Conservation (phyloP, 2,888 invertebrate genomes). For the Geophilus truncorum region DNA sequence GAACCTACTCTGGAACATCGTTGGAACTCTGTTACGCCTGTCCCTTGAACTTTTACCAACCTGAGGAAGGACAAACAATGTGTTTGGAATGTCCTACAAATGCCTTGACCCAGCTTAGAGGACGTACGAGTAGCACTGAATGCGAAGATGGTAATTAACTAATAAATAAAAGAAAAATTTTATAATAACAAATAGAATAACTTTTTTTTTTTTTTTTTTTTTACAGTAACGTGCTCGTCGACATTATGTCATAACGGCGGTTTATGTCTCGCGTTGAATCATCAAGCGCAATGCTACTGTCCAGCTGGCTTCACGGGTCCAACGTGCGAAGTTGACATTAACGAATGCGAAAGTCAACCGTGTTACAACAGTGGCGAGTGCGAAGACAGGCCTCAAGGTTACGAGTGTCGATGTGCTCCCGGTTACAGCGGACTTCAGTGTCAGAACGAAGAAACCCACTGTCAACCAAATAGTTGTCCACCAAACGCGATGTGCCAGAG, state of each 20-base stretch:
- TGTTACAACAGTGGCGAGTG: constrained; percentile 91
- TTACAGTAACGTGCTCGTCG: constrained; percentile 71
- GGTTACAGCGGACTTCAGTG: constrained; percentile 88
- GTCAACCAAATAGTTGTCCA: constrained; percentile 82
- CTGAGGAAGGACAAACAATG: constrained; percentile 71
- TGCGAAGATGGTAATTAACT: constrained; percentile 67
- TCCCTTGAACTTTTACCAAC: constrained; percentile 87
- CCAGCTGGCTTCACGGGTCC: constrained; percentile 91
- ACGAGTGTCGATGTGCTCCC: constrained; percentile 77
- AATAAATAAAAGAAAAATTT: no score
- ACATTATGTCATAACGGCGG: constrained; percentile 87
- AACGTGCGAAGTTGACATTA: constrained; percentile 88
- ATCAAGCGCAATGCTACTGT: constrained; percentile 84
- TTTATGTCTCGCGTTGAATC: constrained; percentile 81
- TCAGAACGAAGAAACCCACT: constrained; percentile 87
- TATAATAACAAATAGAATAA: neutral
- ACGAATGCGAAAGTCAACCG: constrained; percentile 89
- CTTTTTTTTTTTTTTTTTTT: neutral
- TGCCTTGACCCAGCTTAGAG: constrained; percentile 75
- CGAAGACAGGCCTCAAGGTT: constrained; percentile 85
- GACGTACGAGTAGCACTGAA: constrained; percentile 74
- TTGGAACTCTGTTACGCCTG: constrained; percentile 89
- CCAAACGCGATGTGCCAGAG: constrained; percentile 97
- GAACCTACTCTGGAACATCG: constrained; percentile 87
- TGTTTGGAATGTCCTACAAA: constrained; percentile 88